A percentile compares a stretch with the other conserved stretches of the same genome.
Evolutionary conservation across 92 coral and sea anemone genomes (phyloP).

Genomic region (Epizoanthus rinbou): DNA sequence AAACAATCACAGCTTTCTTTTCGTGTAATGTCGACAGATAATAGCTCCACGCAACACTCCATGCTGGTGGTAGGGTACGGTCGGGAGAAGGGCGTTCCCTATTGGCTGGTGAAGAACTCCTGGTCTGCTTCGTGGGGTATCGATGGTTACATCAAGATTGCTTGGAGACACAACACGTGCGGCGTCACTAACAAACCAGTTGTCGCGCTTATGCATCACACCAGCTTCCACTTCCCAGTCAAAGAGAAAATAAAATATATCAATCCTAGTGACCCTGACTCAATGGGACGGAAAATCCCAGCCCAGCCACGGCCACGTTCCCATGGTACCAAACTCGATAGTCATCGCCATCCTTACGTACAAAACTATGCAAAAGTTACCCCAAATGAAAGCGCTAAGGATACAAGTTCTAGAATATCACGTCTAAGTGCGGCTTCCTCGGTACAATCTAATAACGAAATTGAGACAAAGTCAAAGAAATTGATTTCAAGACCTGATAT

Average conservation of each 20-base stretch:
- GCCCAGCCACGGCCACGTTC: constrained; percentile 53
- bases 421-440: background rate
- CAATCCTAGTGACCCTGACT: constrained; percentile 60
- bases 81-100: constrained; percentile 88
- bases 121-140: constrained; percentile 96
- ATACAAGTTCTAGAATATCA: background rate
- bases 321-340: constrained; percentile 18
- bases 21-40: constrained; percentile 55
- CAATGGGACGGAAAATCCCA: constrained; percentile 71
- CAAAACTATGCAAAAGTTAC: background rate
- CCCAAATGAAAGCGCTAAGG: background rate
- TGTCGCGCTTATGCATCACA: constrained; percentile 85
- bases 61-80: constrained; percentile 97
- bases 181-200: constrained; percentile 95
- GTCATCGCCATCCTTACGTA: constrained; percentile 26
- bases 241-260: constrained; percentile 60
- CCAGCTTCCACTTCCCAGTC: constrained; percentile 83
- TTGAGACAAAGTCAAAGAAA: background rate
- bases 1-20: too few species aligned
- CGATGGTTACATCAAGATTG: constrained; percentile 89
- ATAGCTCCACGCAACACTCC: constrained; percentile 89
- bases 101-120: constrained; percentile 94
- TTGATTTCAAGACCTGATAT: background rate
- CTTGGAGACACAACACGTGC: constrained; percentile 90
- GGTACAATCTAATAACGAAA: background rate